Base-by-base conservation (phyloP, 2,797 vertebrate species). In the Sebastes cheni region DNA sequence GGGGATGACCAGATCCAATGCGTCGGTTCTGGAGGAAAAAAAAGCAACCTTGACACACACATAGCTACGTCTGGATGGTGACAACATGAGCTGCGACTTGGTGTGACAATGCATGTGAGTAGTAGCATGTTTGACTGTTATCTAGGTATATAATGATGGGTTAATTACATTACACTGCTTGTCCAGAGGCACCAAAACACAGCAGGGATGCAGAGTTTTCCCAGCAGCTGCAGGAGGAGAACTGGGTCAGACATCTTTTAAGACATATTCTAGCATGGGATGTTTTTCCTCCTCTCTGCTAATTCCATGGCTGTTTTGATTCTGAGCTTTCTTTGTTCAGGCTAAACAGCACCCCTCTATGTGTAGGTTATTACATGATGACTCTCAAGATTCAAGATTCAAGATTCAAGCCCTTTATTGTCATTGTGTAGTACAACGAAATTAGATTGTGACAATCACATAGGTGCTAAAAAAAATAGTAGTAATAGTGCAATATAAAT, bases 51-150 rank as follows among this genome's bases (percentile, higher is more conserved):
- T 20, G 52, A 69, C 69, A 76, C 18, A 67, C 22, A 23, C 61
- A 50, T 46, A 80, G 23, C 27, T 78, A 55, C 81, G 74, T 83
- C 79, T 88, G 87, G 79, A 79, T 54, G 76, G 56, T 86, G 89
- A 89, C 90, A 89, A 77, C 72, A 93, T 91, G 92, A 91, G 80
- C 76, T 80, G 61, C 70, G 67, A 82, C 87, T 81, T 83, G 16
- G 34, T 79, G 72, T 91, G 85, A 91, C 75, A 76, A 95, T 95
- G 93, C 85, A 93, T 90, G 94, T 95, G 83, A 95, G 94, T 94
- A 95, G 94, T 93, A 88, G 13, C n/a, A 22, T 56, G 32, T 71
- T 61, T 67, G 29, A 52, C 8, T 14, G 39, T 25, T 69, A 13
- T 52, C 5, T 32, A 12, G 16, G 8, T 6, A 9, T 9, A 4